phyloP scores from a whole-genome alignment of 1,140 invertebrate species.

The Heterodera schachtii region DNA sequence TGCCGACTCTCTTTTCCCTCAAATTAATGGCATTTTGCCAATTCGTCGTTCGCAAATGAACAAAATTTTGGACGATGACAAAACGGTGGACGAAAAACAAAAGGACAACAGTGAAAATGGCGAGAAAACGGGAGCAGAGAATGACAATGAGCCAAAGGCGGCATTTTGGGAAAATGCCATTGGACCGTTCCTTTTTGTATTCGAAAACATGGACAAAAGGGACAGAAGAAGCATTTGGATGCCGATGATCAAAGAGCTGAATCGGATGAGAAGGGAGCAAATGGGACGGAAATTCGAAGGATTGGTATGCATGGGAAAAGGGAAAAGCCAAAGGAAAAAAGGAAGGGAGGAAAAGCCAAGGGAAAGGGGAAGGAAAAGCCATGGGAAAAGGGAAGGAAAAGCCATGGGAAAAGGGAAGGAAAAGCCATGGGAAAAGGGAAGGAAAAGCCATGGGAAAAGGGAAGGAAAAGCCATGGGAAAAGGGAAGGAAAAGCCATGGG shows the following conservation, averaged over 20 bases:
- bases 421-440: constrained; percentile 18
- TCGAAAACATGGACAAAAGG: constrained; percentile 6
- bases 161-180: constrained; percentile 16
- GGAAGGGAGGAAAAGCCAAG: no score
- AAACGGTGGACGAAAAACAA: not conserved
- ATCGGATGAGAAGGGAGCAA: constrained; percentile 14
- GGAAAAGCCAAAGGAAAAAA: not conserved
- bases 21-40: not conserved
- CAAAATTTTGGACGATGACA: not conserved
- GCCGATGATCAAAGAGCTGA: not conserved
- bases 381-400: no score
- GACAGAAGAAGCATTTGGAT: constrained; percentile 6
- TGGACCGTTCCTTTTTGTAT: constrained; percentile 21
- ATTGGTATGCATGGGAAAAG: not conserved
- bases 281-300: not conserved
- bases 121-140: not conserved
- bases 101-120: not conserved
- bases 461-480: constrained; percentile 7
- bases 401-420: no score
- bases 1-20: not conserved
- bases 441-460: not conserved
- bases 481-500: not conserved
- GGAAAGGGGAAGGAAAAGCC: not conserved
- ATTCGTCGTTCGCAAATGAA: not conserved
- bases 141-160: not conserved